phyloP scores from a whole-genome alignment of 92 coral and sea anemone species.

The Chrysogorgia sp. region DNA sequence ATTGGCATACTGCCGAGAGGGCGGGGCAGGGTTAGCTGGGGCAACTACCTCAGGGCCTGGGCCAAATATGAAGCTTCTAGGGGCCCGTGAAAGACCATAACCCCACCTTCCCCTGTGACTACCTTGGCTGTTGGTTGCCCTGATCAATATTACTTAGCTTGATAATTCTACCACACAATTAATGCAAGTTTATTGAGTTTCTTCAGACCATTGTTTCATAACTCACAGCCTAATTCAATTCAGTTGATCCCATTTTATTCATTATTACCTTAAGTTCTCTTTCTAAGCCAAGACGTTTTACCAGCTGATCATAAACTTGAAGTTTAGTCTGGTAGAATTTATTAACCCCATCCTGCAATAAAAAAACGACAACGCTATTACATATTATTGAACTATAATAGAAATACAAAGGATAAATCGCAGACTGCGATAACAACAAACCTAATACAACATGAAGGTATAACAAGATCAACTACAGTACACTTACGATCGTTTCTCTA shows the following conservation, averaged over 20 bases:
- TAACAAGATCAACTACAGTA: conserved; percentile 5
- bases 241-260: neutral
- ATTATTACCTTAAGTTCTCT: conserved; percentile 81
- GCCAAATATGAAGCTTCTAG: no score
- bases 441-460: neutral
- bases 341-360: conserved; percentile 79
- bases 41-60: no score
- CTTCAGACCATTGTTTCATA: no score
- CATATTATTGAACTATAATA: conserved; percentile 12
- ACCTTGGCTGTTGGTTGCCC: no score
- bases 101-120: no score
- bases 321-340: conserved; percentile 74
- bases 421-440: neutral
- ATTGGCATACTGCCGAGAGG: no score
- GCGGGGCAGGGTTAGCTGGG: no score
- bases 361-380: neutral
- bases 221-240: neutral
- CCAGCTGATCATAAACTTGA: conserved; percentile 77
- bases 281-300: conserved; percentile 82
- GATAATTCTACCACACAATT: no score
- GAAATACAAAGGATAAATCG: conserved; percentile 11
- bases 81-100: no score
- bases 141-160: no score
- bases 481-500: conserved; percentile 77
- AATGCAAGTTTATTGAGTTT: no score